Base-by-base conservation (phyloP, 2,888 invertebrate species). In the Apotomis turbidana region DNA sequence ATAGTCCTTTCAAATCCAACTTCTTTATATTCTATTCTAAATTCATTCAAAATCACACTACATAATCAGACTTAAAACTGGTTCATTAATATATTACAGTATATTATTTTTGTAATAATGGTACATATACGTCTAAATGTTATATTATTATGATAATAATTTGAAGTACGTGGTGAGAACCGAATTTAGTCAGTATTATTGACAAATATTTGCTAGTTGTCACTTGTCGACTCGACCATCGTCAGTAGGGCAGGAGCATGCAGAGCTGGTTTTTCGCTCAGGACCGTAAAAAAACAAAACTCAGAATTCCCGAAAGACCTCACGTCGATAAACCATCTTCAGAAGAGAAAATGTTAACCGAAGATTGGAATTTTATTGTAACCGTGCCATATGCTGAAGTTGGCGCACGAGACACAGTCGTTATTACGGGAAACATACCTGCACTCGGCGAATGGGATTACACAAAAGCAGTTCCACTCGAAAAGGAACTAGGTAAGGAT, bases 371-470 rank as follows among this genome's bases (percentile, higher is more conserved):
- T 46, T 93, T 93, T 77, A 83, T 84, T 83, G 95, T 83, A 91
- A 95, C 70, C 78, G 94, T 80, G 89, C 90, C 85, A 86, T 64
- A 64, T 55, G 64, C 55, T 44, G 94, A 93, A 74, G 83, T 96
- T 52, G 87, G 86, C 68, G 85, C 94, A 0, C 95, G 94, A 72
- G 97, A 97, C 87, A 93, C 90, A 73, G 93, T 97, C 36, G 96
- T 95, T 80, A 90, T 97, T 66, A 95, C 95, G 38, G 97, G 97
- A 57, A 95, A 94, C 83, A 95, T 94, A 74, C 86, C 90, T 41
- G 94, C 95, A 74, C 90, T 97, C 66, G 97, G 97, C 4, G 94
- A 94, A 78, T 97, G 97, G 97, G 93, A 95, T 76, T 94, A 95
- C 54, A 93, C 93, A 62, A 94, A 94, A 78, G 94, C 95, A 74